A percentile compares a stretch with the other conserved stretches of the same genome.
phyloP scores from a whole-genome alignment of 2,797 vertebrate genomes.

The Phataginus tricuspis region DNA sequence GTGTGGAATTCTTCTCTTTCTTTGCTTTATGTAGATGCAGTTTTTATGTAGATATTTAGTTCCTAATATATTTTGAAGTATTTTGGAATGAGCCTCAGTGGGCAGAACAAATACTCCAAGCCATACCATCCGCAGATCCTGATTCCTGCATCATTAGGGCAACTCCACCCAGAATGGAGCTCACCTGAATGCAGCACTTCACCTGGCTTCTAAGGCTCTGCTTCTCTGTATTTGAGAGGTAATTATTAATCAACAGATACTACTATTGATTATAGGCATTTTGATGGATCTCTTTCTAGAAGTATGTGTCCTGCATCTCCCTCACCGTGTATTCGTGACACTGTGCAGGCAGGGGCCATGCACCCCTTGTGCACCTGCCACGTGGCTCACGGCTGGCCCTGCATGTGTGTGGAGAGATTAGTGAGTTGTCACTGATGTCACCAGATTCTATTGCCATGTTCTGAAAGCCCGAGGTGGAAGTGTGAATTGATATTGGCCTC shows the following conservation, averaged over 20 bases:
- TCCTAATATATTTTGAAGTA: constrained; percentile 68
- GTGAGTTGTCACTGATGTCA: rapidly evolving
- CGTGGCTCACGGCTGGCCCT: rapidly evolving
- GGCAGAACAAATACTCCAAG: neutral
- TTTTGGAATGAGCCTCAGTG: constrained; percentile 40
- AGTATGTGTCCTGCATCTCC: neutral
- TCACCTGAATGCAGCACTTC: rapidly evolving
- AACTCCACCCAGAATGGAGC: neutral
- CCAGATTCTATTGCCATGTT: rapidly evolving
- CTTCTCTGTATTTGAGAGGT: neutral
- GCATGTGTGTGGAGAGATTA: rapidly evolving
- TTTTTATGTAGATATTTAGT: constrained; percentile 59
- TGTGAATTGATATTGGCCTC: rapidly evolving
- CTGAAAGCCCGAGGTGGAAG: rapidly evolving
- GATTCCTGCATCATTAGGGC: rapidly evolving
- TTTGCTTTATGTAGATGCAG: constrained; percentile 79
- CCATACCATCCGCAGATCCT: rapidly evolving
- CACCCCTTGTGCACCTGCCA: rapidly evolving
- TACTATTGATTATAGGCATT: rapidly evolving
- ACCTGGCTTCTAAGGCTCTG: neutral
- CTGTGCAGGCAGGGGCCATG: rapidly evolving
- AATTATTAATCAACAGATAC: neutral
- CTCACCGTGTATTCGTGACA: rapidly evolving
- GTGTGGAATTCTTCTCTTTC: constrained; percentile 75
- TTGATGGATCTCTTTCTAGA: neutral